A percentile compares a stretch with the other conserved stretches of the same genome.
phyloP scores from a whole-genome alignment of 2,113 vertebrate genomes.

The Hucho hucho region DNA sequence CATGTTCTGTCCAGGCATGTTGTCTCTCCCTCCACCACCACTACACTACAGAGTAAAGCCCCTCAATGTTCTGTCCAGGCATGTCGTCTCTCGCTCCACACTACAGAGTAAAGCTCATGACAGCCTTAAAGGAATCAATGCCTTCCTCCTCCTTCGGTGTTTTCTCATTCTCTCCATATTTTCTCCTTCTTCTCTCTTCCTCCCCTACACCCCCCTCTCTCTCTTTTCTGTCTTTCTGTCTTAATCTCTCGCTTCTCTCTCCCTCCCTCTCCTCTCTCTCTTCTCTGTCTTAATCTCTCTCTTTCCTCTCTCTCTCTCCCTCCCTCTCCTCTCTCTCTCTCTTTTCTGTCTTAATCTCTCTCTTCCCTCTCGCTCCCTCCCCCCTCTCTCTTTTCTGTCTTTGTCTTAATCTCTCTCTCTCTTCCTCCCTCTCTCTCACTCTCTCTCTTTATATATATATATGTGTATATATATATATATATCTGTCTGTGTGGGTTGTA shows the following conservation, averaged over 20 bases:
- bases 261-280: not conserved
- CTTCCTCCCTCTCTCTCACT: not conserved
- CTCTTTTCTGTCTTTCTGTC: not conserved
- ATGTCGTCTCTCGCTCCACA: too few relatives aligned
- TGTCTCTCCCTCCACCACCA: too few relatives aligned
- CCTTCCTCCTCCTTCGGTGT: not conserved
- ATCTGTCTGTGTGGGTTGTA: constrained; percentile 53
- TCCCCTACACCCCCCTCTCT: too few relatives aligned
- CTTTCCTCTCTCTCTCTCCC: not conserved
- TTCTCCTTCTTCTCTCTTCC: not conserved
- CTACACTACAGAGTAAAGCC: too few relatives aligned
- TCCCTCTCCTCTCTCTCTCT: not conserved
- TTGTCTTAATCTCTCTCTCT: not conserved
- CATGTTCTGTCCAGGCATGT: too few relatives aligned
- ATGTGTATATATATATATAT: fast-evolving
- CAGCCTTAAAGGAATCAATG: too few relatives aligned
- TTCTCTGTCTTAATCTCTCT: not conserved
- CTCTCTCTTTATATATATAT: too few relatives aligned
- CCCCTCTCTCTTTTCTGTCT: not conserved
- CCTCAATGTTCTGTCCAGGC: too few relatives aligned
- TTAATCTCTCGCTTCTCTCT: too few relatives aligned
- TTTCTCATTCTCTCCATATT: not conserved
- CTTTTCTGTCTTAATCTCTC: not conserved
- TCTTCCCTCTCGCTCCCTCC: not conserved
- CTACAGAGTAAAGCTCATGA: too few relatives aligned